Evolutionary conservation across 2,888 invertebrate genomes (phyloP).

Genomic region (Drosophila flavopinicola): DNA sequence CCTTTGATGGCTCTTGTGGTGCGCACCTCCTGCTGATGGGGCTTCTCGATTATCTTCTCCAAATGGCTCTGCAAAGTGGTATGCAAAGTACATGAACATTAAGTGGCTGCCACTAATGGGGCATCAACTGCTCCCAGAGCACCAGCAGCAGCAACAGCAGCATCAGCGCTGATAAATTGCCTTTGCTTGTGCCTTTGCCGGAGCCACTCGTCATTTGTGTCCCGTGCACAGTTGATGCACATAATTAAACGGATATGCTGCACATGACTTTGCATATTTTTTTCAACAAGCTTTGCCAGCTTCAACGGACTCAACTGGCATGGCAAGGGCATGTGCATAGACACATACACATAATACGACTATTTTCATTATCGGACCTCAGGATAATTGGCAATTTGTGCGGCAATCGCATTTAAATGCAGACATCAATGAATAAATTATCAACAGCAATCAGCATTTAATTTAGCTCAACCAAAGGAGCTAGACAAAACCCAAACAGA

Average conservation of each 20-base stretch:
- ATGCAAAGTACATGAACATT: slow-evolving; percentile 56
- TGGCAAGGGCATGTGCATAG: not conserved
- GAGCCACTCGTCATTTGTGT: not conserved
- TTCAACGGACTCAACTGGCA: not conserved
- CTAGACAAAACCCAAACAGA: not conserved
- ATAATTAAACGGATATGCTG: slow-evolving; percentile 57
- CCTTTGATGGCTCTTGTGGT: slow-evolving; percentile 85
- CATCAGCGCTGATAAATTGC: slow-evolving; percentile 53
- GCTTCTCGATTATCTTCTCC: slow-evolving; percentile 94
- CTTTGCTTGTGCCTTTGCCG: not conserved
- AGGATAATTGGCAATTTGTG: slow-evolving; percentile 47
- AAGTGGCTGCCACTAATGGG: slow-evolving; percentile 71
- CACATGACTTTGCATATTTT: slow-evolving; percentile 66
- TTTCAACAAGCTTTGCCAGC: slow-evolving; percentile 22
- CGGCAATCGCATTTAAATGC: slow-evolving; percentile 26
- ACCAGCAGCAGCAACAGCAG: slow-evolving; percentile 25
- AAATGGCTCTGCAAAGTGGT: slow-evolving; percentile 89
- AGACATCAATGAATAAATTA: slow-evolving; percentile 38
- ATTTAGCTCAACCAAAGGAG: slow-evolving; percentile 19
- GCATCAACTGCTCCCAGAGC: slow-evolving; percentile 36
- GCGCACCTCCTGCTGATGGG: slow-evolving; percentile 86
- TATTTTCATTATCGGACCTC: slow-evolving; percentile 18
- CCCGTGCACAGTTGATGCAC: slow-evolving; percentile 56
- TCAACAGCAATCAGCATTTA: slow-evolving; percentile 37
- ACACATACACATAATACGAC: not conserved